Conservation (phyloP, 2,113 vertebrate genomes). For the Clarias macrocephalus region DNA sequence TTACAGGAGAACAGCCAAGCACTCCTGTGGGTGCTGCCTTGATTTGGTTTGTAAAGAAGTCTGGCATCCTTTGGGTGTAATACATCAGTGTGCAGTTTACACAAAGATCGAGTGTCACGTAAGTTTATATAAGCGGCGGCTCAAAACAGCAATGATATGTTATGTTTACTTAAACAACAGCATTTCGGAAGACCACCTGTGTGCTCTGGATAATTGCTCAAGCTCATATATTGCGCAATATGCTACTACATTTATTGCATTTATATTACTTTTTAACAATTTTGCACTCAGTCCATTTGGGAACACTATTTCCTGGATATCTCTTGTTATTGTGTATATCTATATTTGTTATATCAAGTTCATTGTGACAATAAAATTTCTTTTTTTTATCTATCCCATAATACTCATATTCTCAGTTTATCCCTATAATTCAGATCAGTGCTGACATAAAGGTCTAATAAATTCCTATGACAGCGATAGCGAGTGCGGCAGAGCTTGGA, state of each 20-base stretch:
- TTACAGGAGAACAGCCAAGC: slow-evolving; percentile 52
- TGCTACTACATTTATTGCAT: too few species aligned
- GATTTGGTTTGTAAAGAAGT: slow-evolving; percentile 41
- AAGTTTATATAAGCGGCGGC: slow-evolving; percentile 1
- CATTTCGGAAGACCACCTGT: neutral
- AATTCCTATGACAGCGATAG: too few species aligned
- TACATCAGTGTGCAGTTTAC: slow-evolving; percentile 33
- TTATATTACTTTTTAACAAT: neutral
- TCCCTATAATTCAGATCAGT: slow-evolving; percentile 5
- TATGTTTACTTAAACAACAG: slow-evolving; percentile 34
- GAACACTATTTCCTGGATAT: neutral
- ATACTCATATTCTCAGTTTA: neutral
- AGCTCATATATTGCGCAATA: neutral
- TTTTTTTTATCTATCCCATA: neutral
- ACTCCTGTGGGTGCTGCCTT: slow-evolving; percentile 43
- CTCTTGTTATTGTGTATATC: neutral
- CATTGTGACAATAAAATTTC: neutral
- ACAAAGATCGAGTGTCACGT: slow-evolving; percentile 26
- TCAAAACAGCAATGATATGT: slow-evolving; percentile 31
- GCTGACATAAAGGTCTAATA: neutral
- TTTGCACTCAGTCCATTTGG: neutral
- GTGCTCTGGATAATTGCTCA: slow-evolving; percentile 10
- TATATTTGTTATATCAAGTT: neutral
- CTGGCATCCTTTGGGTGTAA: neutral
- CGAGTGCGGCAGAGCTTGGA: too few species aligned